A percentile compares a stretch with the other conserved stretches of the same genome.
Evolutionary conservation across 2,113 vertebrate species (phyloP).

Genomic region (Macaca mulatta): DNA sequence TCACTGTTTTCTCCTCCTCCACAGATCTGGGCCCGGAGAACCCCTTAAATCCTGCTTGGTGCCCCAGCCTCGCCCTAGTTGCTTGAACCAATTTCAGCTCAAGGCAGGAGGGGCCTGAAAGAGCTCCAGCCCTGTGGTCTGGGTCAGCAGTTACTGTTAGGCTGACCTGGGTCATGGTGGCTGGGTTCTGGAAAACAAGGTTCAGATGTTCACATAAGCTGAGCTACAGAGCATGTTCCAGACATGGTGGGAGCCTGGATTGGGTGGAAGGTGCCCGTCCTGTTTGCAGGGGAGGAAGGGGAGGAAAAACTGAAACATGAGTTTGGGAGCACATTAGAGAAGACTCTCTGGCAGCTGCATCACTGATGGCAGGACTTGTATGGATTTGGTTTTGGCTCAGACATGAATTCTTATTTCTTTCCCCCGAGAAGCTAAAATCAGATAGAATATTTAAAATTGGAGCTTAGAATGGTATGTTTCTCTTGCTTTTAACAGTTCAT

Average conservation of each 20-base stretch:
- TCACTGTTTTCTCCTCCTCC: neutral
- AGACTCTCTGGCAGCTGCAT: neutral
- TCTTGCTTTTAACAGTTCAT: conserved; percentile 15
- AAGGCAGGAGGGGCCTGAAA: neutral
- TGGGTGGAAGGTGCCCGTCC: neutral
- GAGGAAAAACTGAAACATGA: neutral
- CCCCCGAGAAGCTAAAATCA: neutral
- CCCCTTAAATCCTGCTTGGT: neutral
- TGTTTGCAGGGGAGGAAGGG: neutral
- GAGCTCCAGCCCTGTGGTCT: neutral
- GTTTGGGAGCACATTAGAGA: neutral
- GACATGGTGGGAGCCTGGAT: neutral
- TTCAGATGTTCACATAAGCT: neutral
- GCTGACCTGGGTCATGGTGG: conserved; percentile 58
- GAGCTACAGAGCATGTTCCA: neutral
- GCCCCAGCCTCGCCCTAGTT: neutral
- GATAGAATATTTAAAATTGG: conserved; percentile 24
- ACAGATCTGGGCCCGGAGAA: neutral
- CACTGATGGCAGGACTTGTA: neutral
- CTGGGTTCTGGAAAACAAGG: neutral
- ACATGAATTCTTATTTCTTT: conserved; percentile 30
- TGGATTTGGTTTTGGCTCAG: neutral
- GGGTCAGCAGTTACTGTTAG: conserved; percentile 41
- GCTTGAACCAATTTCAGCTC: neutral
- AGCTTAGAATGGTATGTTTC: neutral